A percentile compares a stretch with the other conserved stretches of the same genome.
Evolutionary conservation across 92 coral and sea anemone species (phyloP).

Genomic region (Siderastrea siderea): DNA sequence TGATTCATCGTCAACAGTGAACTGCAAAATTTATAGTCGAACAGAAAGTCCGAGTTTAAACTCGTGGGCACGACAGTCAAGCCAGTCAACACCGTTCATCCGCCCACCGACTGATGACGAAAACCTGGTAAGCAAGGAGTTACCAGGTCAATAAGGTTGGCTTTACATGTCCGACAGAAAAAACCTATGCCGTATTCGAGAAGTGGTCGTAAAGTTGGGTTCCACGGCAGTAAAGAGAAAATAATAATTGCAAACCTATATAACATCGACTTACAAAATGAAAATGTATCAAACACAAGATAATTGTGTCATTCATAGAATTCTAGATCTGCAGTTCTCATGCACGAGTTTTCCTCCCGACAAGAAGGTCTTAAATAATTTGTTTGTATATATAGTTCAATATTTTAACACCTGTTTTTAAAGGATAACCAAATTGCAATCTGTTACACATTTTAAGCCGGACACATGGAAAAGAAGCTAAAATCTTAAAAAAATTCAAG

Average conservation of each 20-base stretch:
- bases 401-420: neutral
- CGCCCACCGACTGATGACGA: too few relatives aligned
- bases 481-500: neutral
- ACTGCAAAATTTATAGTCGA: neutral
- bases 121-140: too few relatives aligned
- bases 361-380: slow-evolving; percentile 38
- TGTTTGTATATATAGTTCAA: neutral
- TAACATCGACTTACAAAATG: neutral
- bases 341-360: neutral
- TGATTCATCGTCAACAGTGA: too few relatives aligned
- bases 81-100: too few relatives aligned
- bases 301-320: neutral
- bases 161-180: too few relatives aligned
- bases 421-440: neutral
- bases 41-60: neutral
- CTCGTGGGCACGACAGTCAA: too few relatives aligned
- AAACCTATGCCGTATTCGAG: too few relatives aligned
- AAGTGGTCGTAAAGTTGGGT: too few relatives aligned
- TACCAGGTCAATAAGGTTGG: too few relatives aligned
- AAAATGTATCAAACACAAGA: neutral
- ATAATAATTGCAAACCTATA: neutral
- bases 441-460: neutral
- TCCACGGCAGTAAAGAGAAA: too few relatives aligned
- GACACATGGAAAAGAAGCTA: neutral
- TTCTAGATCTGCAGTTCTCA: neutral